These are phyloP conservation scores for Pomatorhinus ruficollis DNA, from an alignment of 2,113 vertebrate species.

Conservation along the genomic window DNA sequence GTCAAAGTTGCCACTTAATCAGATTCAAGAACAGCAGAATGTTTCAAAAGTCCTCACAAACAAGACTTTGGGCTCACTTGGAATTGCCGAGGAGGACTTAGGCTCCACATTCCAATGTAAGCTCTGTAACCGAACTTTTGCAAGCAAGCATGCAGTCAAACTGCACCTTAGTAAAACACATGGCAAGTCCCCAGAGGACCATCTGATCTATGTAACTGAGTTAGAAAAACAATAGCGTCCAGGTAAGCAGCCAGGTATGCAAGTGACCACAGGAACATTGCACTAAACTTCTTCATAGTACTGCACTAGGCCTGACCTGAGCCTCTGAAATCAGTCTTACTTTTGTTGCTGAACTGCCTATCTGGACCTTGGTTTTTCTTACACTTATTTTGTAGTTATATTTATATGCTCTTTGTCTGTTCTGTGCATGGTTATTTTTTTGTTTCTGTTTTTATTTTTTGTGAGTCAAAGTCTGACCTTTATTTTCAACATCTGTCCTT, in stretches of 20 bases:
- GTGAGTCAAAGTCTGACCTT: slow-evolving; percentile 94
- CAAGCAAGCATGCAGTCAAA: slow-evolving; percentile 98
- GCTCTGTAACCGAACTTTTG: slow-evolving; percentile 97
- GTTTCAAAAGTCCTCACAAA: slow-evolving; percentile 87
- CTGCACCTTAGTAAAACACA: slow-evolving; percentile 99
- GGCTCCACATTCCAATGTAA: slow-evolving; percentile 95
- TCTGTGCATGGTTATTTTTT: slow-evolving; percentile 80
- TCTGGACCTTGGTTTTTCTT: slow-evolving; percentile 94
- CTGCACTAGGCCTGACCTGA: slow-evolving; percentile 96
- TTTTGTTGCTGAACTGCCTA: slow-evolving; percentile 91
- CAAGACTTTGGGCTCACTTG: slow-evolving; percentile 87
- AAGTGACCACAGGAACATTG: slow-evolving; percentile 87
- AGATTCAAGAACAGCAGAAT: slow-evolving; percentile 92
- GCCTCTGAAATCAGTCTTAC: slow-evolving; percentile 90
- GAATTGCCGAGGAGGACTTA: slow-evolving; percentile 88
- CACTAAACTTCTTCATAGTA: slow-evolving; percentile 87
- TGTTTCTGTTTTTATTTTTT: slow-evolving; percentile 75
- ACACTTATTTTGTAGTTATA: slow-evolving; percentile 89
- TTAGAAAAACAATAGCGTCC: slow-evolving; percentile 86
- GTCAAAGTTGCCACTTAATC: slow-evolving; percentile 94
- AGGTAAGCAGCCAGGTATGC: slow-evolving; percentile 86
- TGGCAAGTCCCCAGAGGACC: slow-evolving; percentile 99
- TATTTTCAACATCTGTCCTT: slow-evolving; percentile 85
- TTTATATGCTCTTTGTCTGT: slow-evolving; percentile 86
- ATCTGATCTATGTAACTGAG: slow-evolving; percentile 95